These are phyloP conservation scores for Tinamus guttatus DNA, from an alignment of 2,113 vertebrate genomes.

Conservation along the genomic window DNA sequence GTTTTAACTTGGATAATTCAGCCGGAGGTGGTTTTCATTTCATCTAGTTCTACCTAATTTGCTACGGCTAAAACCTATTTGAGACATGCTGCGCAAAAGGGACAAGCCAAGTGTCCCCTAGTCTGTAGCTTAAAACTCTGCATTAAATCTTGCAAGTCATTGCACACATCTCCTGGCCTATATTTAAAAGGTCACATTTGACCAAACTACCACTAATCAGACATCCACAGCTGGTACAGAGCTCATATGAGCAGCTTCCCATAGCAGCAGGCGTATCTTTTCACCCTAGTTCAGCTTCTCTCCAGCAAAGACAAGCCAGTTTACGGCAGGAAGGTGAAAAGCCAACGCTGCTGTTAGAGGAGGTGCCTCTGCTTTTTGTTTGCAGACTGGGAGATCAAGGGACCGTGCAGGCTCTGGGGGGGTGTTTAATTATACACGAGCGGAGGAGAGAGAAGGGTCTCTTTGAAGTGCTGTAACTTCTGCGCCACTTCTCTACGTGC, in stretches of 20 bases:
- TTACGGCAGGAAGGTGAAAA: background rate
- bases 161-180: background rate
- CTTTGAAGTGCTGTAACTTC: slow-evolving; percentile 66
- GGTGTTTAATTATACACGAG: slow-evolving; percentile 66
- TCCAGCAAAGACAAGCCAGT: background rate
- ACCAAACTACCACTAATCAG: slow-evolving; percentile 45
- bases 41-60: slow-evolving; percentile 61
- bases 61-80: slow-evolving; percentile 54
- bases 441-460: slow-evolving; percentile 27
- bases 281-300: background rate
- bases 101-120: slow-evolving; percentile 16
- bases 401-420: background rate
- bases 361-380: slow-evolving; percentile 22
- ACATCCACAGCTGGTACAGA: background rate
- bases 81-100: slow-evolving; percentile 49
- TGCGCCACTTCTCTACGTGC: slow-evolving; percentile 31
- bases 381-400: slow-evolving; percentile 57
- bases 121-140: background rate
- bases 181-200: slow-evolving; percentile 54
- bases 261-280: background rate
- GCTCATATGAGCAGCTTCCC: background rate
- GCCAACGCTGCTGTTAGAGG: background rate
- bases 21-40: slow-evolving; percentile 54
- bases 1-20: slow-evolving; percentile 67
- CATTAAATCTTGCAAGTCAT: slow-evolving; percentile 46